A percentile compares a stretch with the other conserved stretches of the same genome.
These are phyloP conservation scores for Lates calcarifer DNA, from an alignment of 2,113 vertebrate species.

Conservation along the genomic window DNA sequence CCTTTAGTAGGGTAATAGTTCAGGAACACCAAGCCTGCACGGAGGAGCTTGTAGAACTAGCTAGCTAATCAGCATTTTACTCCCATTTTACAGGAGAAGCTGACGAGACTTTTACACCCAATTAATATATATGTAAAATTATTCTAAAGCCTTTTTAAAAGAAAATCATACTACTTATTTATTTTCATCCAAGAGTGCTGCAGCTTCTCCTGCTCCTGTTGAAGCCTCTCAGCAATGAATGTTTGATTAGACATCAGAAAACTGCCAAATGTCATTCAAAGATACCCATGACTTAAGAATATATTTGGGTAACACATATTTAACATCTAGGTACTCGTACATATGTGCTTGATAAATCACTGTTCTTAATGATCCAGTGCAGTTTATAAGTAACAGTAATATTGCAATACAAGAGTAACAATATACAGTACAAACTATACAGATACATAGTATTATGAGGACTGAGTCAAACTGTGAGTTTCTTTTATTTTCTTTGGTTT, in stretches of 20 bases:
- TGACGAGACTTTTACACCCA: slow-evolving; percentile 78
- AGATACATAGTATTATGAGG: slow-evolving; percentile 57
- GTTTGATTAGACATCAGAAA: slow-evolving; percentile 47
- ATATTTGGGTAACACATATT: slow-evolving; percentile 46
- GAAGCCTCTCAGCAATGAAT: slow-evolving; percentile 57
- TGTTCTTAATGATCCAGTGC: slow-evolving; percentile 51
- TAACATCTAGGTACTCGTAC: slow-evolving; percentile 60
- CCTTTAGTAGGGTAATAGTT: slow-evolving; percentile 58
- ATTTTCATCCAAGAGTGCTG: slow-evolving; percentile 80
- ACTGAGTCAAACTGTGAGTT: slow-evolving; percentile 58
- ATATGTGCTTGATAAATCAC: slow-evolving; percentile 61
- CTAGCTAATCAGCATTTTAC: slow-evolving; percentile 82
- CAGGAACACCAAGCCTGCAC: slow-evolving; percentile 74
- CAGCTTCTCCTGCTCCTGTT: slow-evolving; percentile 67
- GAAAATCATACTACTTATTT: slow-evolving; percentile 82
- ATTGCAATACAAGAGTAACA: slow-evolving; percentile 38
- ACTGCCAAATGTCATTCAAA: slow-evolving; percentile 55
- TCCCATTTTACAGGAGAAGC: slow-evolving; percentile 87
- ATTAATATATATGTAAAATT: slow-evolving; percentile 87
- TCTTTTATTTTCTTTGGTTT: slow-evolving; percentile 45
- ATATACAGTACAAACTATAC: slow-evolving; percentile 49
- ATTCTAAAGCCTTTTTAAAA: slow-evolving; percentile 79
- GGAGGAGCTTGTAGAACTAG: slow-evolving; percentile 80
- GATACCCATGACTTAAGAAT: slow-evolving; percentile 50
- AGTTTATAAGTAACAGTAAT: slow-evolving; percentile 46